These are phyloP conservation scores for Trissolcus brochymenae DNA, from an alignment of 2,888 invertebrate species.

Conservation along the genomic window DNA sequence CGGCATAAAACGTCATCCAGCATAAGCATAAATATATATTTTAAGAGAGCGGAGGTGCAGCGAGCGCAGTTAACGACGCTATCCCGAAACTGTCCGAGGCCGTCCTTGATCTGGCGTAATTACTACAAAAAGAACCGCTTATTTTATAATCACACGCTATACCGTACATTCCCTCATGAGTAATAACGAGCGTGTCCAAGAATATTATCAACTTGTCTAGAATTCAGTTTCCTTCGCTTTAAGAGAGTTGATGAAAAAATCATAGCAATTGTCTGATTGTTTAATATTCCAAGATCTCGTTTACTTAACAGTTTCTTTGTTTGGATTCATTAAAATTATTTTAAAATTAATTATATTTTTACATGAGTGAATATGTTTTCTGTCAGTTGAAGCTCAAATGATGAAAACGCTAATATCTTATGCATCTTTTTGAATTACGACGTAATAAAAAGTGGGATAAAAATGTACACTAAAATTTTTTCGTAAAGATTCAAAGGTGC, in stretches of 20 bases:
- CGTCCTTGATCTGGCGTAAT: constrained; percentile 71
- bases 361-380: not conserved
- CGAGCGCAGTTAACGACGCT: constrained; percentile 59
- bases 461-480: not conserved
- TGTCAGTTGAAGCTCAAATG: not conserved
- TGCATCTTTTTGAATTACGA: constrained; percentile 48
- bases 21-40: constrained; percentile 56
- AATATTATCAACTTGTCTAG: constrained; percentile 66
- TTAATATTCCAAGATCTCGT: not conserved
- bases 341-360: not conserved
- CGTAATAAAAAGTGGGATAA: constrained; percentile 29
- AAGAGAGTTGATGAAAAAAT: too few species aligned
- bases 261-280: not conserved
- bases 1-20: constrained; percentile 52
- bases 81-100: constrained; percentile 66
- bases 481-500: constrained; percentile 27
- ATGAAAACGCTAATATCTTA: constrained; percentile 3
- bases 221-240: constrained; percentile 50
- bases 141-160: constrained; percentile 72
- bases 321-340: not conserved
- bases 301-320: not conserved
- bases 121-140: constrained; percentile 74
- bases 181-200: constrained; percentile 66
- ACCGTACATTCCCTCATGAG: constrained; percentile 65
- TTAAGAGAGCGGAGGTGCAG: constrained; percentile 51